Conservation (phyloP, 2,113 vertebrate species). For the Alces alces region DNA sequence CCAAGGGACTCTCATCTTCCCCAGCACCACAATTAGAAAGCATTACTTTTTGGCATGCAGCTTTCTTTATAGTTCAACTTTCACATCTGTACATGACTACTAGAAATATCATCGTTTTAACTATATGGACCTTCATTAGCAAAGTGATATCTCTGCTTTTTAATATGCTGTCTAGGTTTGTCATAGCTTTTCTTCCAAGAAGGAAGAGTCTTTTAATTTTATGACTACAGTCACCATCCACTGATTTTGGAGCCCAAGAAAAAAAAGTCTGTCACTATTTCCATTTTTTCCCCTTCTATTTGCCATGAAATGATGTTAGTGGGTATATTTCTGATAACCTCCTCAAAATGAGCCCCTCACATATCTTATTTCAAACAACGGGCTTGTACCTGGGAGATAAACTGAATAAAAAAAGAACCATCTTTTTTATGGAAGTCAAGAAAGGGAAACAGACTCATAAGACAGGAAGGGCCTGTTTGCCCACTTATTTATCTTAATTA, state of each 20-base stretch:
- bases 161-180: not conserved
- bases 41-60: not conserved
- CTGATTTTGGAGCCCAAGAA: not conserved
- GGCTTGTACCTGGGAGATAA: not conserved
- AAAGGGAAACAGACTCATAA: not conserved
- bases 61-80: not conserved
- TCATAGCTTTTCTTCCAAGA: not conserved
- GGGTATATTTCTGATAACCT: not conserved
- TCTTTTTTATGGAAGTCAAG: not conserved
- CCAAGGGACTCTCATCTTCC: not conserved
- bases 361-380: not conserved
- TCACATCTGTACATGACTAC: not conserved
- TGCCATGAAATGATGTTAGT: not conserved
- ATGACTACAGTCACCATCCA: not conserved
- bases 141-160: not conserved
- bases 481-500: constrained; percentile 48
- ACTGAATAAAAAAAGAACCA: not conserved
- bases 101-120: not conserved
- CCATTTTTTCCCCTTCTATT: not conserved
- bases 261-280: not conserved
- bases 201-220: not conserved
- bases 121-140: not conserved
- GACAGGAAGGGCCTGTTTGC: not conserved
- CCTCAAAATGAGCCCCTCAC: not conserved
- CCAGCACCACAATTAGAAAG: not conserved